phyloP scores from a whole-genome alignment of 2,888 invertebrate genomes.

The Ectemnius lituratus region DNA sequence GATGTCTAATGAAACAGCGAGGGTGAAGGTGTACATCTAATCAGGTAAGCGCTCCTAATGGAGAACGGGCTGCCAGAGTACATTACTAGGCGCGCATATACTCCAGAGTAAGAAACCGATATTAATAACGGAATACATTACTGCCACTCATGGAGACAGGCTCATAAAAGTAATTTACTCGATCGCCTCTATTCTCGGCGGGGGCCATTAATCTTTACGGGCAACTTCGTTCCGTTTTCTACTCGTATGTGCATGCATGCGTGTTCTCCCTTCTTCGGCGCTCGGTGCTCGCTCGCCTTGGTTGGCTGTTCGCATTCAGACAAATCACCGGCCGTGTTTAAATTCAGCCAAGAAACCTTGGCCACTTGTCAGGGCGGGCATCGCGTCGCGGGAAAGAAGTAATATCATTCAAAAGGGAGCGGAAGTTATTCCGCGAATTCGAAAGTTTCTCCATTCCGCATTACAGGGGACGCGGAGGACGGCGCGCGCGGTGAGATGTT shows the following conservation, averaged over 20 bases:
- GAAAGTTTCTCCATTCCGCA: conserved; percentile 65
- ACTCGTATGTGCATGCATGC: background rate
- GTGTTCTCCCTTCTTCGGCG: conserved; percentile 11
- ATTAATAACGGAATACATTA: conserved; percentile 23
- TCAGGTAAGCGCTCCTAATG: too few species aligned
- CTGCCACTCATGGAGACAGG: background rate
- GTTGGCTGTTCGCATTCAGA: conserved; percentile 1
- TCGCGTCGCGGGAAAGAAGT: conserved; percentile 56
- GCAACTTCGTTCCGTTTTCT: conserved; percentile 6
- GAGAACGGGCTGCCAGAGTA: too few species aligned
- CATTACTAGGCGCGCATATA: too few species aligned
- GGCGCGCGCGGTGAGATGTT: conserved; percentile 38
- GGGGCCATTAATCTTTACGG: conserved; percentile 27
- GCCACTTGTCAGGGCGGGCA: conserved; percentile 33
- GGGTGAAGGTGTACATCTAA: too few species aligned
- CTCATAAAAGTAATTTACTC: conserved; percentile 7
- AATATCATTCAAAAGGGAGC: conserved; percentile 63
- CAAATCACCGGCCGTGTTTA: conserved; percentile 39
- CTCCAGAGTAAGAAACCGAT: conserved; percentile 11
- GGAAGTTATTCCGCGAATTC: conserved; percentile 62
- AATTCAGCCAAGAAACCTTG: conserved; percentile 48
- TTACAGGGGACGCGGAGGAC: conserved; percentile 48
- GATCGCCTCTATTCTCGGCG: background rate
- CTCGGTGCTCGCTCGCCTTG: background rate
- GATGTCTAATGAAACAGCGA: too few species aligned